These are phyloP conservation scores for Cryptocheilus praepositus DNA, from an alignment of 2,888 invertebrate species.

Conservation along the genomic window DNA sequence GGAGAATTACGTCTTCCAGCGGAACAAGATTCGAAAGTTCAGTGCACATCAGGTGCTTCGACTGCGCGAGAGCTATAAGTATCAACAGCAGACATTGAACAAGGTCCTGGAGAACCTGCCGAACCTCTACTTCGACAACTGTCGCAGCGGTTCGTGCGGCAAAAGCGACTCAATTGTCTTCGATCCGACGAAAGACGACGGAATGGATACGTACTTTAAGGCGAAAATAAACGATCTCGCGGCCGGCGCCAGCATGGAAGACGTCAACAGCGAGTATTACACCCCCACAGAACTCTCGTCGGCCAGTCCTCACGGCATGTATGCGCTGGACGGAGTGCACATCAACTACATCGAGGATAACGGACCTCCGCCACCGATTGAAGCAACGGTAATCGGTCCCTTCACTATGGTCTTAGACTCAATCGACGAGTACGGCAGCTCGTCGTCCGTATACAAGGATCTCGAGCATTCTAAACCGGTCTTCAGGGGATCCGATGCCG, in stretches of 20 bases:
- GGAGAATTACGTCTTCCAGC: slow-evolving; percentile 96
- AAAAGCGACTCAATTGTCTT: slow-evolving; percentile 85
- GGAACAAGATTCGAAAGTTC: slow-evolving; percentile 95
- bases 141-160: slow-evolving; percentile 79
- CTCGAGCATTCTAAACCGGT: slow-evolving; percentile 71
- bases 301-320: slow-evolving; percentile 69
- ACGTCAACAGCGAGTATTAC: slow-evolving; percentile 83
- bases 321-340: slow-evolving; percentile 78
- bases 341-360: slow-evolving; percentile 81
- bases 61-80: slow-evolving; percentile 94
- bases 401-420: slow-evolving; percentile 48
- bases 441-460: slow-evolving; percentile 49
- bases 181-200: slow-evolving; percentile 77
- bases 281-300: slow-evolving; percentile 86
- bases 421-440: slow-evolving; percentile 60
- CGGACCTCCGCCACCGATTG: slow-evolving; percentile 41
- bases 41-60: slow-evolving; percentile 93
- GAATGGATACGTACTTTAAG: slow-evolving; percentile 81
- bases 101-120: slow-evolving; percentile 95
- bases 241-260: slow-evolving; percentile 76
- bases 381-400: slow-evolving; percentile 31
- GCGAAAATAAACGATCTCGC: slow-evolving; percentile 80
- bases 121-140: slow-evolving; percentile 93
- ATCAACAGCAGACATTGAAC: slow-evolving; percentile 95
- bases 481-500: slow-evolving; percentile 77